Percentiles rank a stretch among this genome's conserved stretches.
phyloP scores from a whole-genome alignment of 2,113 vertebrate species.

The Podocnemis expansa region DNA sequence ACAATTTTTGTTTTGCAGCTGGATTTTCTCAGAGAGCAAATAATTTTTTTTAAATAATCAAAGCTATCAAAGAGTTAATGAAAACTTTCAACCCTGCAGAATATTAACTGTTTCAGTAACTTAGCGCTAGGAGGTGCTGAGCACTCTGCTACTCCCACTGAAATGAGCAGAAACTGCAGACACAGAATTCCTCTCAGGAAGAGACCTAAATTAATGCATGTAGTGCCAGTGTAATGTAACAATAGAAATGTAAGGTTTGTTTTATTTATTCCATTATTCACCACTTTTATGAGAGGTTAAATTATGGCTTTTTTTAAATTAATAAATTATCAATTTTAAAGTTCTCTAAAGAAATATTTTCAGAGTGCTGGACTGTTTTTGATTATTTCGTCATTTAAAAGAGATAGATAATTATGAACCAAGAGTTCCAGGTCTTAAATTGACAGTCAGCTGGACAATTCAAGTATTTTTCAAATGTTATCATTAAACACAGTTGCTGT shows the following conservation, averaged over 20 bases:
- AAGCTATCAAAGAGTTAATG: constrained; percentile 8
- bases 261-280: fast-evolving
- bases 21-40: constrained; percentile 43
- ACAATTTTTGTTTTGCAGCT: constrained; percentile 9
- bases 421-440: background rate
- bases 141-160: background rate
- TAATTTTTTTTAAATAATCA: background rate
- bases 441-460: background rate
- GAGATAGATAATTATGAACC: background rate
- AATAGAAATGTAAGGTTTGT: background rate
- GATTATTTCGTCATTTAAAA: background rate
- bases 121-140: constrained; percentile 1
- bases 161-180: background rate
- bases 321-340: background rate
- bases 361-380: background rate
- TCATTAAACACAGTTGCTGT: background rate
- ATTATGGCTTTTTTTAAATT: background rate
- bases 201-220: background rate
- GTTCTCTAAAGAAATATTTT: background rate
- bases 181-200: background rate
- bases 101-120: background rate
- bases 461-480: background rate
- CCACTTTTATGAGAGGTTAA: background rate
- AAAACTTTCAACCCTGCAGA: background rate
- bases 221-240: background rate